These are phyloP conservation scores for Leptinotarsa peninsularis DNA, from an alignment of 2,888 invertebrate species.

Conservation along the genomic window DNA sequence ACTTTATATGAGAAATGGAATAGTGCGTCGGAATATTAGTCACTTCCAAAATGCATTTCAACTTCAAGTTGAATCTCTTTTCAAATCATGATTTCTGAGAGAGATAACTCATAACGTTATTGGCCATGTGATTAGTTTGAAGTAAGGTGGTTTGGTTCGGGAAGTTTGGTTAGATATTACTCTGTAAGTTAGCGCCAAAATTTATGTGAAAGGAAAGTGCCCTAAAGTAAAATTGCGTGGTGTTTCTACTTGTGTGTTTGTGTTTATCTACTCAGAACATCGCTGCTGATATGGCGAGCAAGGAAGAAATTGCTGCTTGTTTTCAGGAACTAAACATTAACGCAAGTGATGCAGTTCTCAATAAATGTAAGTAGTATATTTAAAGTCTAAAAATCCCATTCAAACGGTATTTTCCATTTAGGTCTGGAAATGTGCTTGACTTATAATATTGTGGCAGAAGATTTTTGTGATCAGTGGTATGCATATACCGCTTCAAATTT, in stretches of 20 bases:
- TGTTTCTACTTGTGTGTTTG: constrained; percentile 7
- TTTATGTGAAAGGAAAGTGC: constrained; percentile 12
- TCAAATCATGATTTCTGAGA: not conserved
- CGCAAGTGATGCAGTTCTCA: constrained; percentile 69
- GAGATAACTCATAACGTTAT: not conserved
- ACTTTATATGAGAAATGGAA: no score
- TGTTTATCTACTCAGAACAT: constrained; percentile 12
- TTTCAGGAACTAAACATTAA: constrained; percentile 56
- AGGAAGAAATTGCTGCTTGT: constrained; percentile 50
- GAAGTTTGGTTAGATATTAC: not conserved
- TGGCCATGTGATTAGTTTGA: no score
- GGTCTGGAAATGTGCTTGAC: constrained; percentile 75
- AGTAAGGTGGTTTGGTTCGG: not conserved
- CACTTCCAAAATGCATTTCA: no score
- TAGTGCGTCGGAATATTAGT: no score
- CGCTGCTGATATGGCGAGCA: constrained; percentile 45
- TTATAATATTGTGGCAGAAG: constrained; percentile 75
- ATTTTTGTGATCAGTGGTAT: constrained; percentile 83
- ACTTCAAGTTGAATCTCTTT: not conserved
- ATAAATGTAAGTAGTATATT: constrained; percentile 69
- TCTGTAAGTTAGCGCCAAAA: constrained; percentile 38
- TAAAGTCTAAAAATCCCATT: not conserved
- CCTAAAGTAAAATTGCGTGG: not conserved
- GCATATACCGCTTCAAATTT: constrained; percentile 78
- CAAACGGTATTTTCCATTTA: constrained; percentile 48